Evolutionary conservation across 2,797 vertebrate species (phyloP).

Genomic region (Peromyscus nudipes): DNA sequence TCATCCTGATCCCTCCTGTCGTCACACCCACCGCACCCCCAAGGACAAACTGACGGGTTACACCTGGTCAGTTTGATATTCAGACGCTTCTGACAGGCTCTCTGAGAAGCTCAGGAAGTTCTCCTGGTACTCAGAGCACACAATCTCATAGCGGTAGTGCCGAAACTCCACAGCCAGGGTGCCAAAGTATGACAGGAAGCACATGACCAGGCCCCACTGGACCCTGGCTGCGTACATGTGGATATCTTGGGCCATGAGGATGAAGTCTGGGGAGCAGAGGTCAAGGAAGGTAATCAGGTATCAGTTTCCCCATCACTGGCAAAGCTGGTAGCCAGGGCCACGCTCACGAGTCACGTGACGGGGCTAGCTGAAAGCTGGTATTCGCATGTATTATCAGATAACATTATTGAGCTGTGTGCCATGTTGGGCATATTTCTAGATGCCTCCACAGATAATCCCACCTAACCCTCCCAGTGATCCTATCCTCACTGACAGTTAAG

Average conservation of each 20-base stretch:
- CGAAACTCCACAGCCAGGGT: constrained; percentile 95
- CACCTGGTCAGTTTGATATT: constrained; percentile 91
- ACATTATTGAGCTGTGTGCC: neutral
- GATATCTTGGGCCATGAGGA: constrained; percentile 88
- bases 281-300: constrained; percentile 85
- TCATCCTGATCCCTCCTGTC: constrained; percentile 5
- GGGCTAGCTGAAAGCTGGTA: neutral
- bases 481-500: neutral
- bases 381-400: neutral
- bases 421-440: neutral
- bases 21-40: constrained; percentile 58
- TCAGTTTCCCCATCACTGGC: no score
- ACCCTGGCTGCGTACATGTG: constrained; percentile 92
- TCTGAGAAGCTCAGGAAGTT: constrained; percentile 92
- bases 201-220: constrained; percentile 96
- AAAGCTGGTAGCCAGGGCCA: neutral
- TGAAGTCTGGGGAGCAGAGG: constrained; percentile 89
- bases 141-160: constrained; percentile 91
- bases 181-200: constrained; percentile 92
- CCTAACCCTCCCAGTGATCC: neutral
- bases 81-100: constrained; percentile 89
- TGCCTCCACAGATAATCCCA: neutral
- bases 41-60: constrained; percentile 74
- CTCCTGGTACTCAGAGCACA: constrained; percentile 91
- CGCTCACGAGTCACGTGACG: neutral